These are phyloP conservation scores for Lamproptera curius DNA, from an alignment of 2,888 invertebrate genomes.

Conservation along the genomic window DNA sequence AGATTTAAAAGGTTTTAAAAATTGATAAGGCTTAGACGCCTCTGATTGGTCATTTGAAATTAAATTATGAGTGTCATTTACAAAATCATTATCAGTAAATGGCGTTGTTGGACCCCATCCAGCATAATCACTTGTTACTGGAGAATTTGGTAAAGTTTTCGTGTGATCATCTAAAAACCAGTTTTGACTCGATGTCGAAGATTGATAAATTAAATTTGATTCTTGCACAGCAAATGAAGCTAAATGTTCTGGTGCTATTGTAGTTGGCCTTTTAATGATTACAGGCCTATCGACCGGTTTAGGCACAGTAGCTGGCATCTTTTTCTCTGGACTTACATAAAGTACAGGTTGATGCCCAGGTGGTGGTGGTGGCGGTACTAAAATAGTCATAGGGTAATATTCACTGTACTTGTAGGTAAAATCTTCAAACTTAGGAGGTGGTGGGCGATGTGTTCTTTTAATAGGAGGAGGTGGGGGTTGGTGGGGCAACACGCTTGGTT, in stretches of 20 bases:
- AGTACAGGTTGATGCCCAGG: constrained; percentile 58
- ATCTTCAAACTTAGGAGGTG: constrained; percentile 66
- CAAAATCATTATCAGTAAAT: constrained; percentile 42
- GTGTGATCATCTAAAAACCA: constrained; percentile 61
- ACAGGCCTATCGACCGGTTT: constrained; percentile 38
- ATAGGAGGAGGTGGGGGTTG: constrained; percentile 50
- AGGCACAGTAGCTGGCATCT: constrained; percentile 33
- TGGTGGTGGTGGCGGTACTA: constrained; percentile 83
- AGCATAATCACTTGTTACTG: constrained; percentile 66
- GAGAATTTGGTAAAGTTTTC: constrained; percentile 40
- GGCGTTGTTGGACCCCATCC: constrained; percentile 73
- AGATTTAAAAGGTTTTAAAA: constrained; percentile 60
- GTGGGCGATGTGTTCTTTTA: constrained; percentile 40
- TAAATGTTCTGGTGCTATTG: constrained; percentile 35
- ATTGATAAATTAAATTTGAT: constrained; percentile 81
- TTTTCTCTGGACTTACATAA: constrained; percentile 49
- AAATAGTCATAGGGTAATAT: constrained; percentile 80
- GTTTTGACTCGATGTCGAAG: constrained; percentile 73
- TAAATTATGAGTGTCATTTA: constrained; percentile 61
- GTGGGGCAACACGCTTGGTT: constrained; percentile 77
- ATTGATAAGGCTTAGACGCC: constrained; percentile 48
- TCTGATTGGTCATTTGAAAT: constrained; percentile 51
- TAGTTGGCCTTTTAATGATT: constrained; percentile 35
- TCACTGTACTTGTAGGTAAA: constrained; percentile 72
- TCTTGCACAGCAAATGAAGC: constrained; percentile 78